Evolutionary conservation across 1,140 invertebrate species (phyloP), one percentile per base, ranked within the genome.

Genomic region (Listronotus bonariensis): DNA sequence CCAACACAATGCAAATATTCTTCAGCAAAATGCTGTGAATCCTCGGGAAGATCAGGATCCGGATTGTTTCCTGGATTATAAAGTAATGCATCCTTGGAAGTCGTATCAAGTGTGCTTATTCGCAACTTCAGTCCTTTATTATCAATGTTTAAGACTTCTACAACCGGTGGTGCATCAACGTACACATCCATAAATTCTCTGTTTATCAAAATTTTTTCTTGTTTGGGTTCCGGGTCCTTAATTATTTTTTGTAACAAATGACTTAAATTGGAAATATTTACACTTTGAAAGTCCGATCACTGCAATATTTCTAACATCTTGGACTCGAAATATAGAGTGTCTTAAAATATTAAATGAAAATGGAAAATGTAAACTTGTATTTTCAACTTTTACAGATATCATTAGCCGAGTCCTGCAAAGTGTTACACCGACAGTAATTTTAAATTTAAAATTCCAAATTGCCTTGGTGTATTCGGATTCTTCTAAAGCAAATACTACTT

Each of bases 371-470:
- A 40, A 40, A 40, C 65, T 54, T 5, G 40, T 41, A 49, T 70
- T 70, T 46, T 45, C 56, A 17, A 70, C 60, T 15, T 46, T 53
- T n/a, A 70, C 12, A 12, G 32, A 14, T 14, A 57, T 51, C n/a
- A 17, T 36, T n/a, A 65, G 45, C 9, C 41, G 40, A 34, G 20
- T 51, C 12, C 26, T 41, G 18, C 53, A 53, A 3, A 65, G 31
- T 10, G 54, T 57, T 11, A 63, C 7, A 38, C 43, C 46, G 48
- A 48, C 52, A 43, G 15, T 54, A 10, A 72, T 41, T 59, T 65
- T 49, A 40, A 72, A 72, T 7, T 62, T 56, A 38, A 46, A 70
- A 36, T 55, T 65, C 70, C 70, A 72, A 14, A 70, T 58, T 4
- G 70, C 58, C 45, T 69, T 51, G 2, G 70, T 72, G 40, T 68